Evolutionary conservation across 2,888 invertebrate genomes (phyloP).

Genomic region (Pristionchus japonicus): DNA sequence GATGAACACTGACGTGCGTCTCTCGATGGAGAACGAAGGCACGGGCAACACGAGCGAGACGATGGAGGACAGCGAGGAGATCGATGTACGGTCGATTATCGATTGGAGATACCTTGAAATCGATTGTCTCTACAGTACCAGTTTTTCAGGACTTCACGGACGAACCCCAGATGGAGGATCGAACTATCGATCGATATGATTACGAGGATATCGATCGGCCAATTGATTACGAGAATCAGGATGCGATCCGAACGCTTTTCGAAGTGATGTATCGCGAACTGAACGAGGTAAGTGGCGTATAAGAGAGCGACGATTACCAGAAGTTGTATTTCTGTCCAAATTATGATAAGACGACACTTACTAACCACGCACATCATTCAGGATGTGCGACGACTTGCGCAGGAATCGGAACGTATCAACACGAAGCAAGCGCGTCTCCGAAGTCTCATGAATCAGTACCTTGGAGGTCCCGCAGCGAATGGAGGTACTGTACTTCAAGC

Average conservation of each 20-base stretch:
- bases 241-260: slow-evolving; percentile 40
- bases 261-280: slow-evolving; percentile 46
- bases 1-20: slow-evolving; percentile 45
- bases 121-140: neutral
- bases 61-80: slow-evolving; percentile 39
- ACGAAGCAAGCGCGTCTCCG: slow-evolving; percentile 8
- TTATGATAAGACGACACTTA: neutral
- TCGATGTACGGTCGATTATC: slow-evolving; percentile 2
- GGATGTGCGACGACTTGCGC: neutral
- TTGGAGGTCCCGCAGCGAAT: slow-evolving; percentile 42
- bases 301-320: neutral
- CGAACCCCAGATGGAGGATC: neutral
- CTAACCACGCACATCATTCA: neutral
- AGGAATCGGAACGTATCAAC: slow-evolving; percentile 38
- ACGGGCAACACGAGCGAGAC: slow-evolving; percentile 5
- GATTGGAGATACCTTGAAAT: neutral
- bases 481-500: slow-evolving; percentile 10
- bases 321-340: neutral
- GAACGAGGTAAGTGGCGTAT: slow-evolving; percentile 25
- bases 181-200: slow-evolving; percentile 23
- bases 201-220: neutral
- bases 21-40: slow-evolving; percentile 11
- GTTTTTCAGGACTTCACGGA: slow-evolving; percentile 23
- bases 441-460: slow-evolving; percentile 22
- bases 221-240: slow-evolving; percentile 40